Evolutionary conservation across 2,888 invertebrate genomes (phyloP), one percentile per base, ranked within the genome.

Genomic region (Apeira syringaria): DNA sequence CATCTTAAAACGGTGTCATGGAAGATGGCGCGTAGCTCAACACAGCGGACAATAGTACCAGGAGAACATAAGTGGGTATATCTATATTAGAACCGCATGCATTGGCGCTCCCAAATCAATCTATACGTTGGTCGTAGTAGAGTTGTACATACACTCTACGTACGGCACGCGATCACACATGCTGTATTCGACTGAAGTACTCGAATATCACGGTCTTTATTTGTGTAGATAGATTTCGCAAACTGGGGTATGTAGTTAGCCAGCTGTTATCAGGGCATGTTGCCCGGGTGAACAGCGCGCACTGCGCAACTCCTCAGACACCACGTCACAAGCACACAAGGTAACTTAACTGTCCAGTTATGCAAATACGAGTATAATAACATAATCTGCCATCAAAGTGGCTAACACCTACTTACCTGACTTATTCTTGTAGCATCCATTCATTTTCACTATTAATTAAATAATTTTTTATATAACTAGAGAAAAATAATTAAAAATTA

Each of bases 241-340:
- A 61, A 61, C 65, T 56, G 61, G 68, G 71, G 73, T 80, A 80
- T 79, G 71, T 74, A 56, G 31, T 64, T 22, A 46, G 51, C 49
- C 42, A 67, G 57, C 70, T 72, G 64, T 68, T 58, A 29, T 37
- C 48, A 43, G 41, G 50, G 55, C 76, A 83, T 88, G 87, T 37
- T 71, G 38, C 65, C 88, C 87, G 69, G 73, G 86, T 89, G 68
- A 57, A 56, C 79, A 84, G 83, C 88, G 87, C 88, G 86, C 85
- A 88, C 82, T 88, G 88, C 88, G 88, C 88, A 89, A 89, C 87
- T 89, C 88, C 81, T 82, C 77, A 76, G 83, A 83, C 80, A 81
- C 72, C 70, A 82, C 83, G 82, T 83, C 80, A 81, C 66, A 27
- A 69, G 50, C 64, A 66, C 60, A 64, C 65, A 66, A 66, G 66